Evolutionary conservation across 2,113 vertebrate species (phyloP).

Genomic region (Dolichallabes microphthalmus): DNA sequence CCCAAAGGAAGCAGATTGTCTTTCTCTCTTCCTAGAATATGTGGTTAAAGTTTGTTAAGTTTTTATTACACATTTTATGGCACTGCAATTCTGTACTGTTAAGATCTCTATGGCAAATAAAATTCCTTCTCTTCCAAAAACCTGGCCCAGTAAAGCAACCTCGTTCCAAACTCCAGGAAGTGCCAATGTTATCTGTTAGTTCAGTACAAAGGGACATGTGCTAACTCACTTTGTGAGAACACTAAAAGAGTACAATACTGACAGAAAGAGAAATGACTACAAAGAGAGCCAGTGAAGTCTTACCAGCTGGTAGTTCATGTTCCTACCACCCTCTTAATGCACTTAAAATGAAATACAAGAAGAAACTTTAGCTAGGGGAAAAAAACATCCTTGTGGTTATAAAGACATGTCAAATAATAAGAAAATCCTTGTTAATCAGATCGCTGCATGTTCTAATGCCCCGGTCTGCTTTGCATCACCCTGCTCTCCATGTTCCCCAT

Average conservation of each 20-base stretch:
- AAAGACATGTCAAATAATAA: conserved; percentile 28
- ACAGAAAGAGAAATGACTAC: conserved; percentile 40
- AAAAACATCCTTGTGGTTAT: conserved; percentile 2
- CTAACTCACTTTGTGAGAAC: conserved; percentile 36
- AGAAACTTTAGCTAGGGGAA: background rate
- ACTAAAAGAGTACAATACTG: conserved; percentile 18
- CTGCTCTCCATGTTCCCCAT: background rate
- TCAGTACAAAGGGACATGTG: background rate
- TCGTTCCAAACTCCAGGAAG: conserved; percentile 12
- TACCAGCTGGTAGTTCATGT: conserved; percentile 19
- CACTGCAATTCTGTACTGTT: background rate
- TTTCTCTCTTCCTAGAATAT: conserved; percentile 1
- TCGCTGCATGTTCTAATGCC: background rate
- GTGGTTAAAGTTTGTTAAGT: conserved; percentile 18
- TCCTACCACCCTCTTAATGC: conserved; percentile 17
- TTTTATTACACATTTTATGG: background rate
- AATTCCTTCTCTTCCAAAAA: conserved; percentile 10
- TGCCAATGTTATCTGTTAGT: conserved; percentile 27
- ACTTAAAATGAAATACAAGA: conserved; percentile 14
- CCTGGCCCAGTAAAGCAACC: background rate
- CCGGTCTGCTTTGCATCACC: background rate
- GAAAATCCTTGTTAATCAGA: background rate
- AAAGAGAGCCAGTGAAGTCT: background rate
- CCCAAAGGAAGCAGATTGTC: background rate
- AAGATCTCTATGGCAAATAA: background rate